phyloP scores from a whole-genome alignment of 2,888 invertebrate species.

The Drosophila subquinaria region DNA sequence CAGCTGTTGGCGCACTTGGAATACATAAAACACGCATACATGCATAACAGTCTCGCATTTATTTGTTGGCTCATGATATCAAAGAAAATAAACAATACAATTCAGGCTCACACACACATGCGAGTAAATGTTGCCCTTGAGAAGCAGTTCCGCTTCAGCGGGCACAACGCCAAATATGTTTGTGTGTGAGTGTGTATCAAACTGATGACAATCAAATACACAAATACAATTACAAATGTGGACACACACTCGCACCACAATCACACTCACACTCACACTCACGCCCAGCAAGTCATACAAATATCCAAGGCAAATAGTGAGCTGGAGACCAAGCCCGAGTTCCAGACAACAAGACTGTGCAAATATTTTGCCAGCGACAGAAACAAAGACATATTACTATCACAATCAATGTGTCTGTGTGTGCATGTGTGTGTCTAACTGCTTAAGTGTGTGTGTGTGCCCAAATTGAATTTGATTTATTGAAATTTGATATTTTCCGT shows the following conservation, averaged over 20 bases:
- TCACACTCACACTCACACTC: constrained; percentile 33
- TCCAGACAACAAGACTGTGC: constrained; percentile 69
- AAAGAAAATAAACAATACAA: constrained; percentile 81
- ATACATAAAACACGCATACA: constrained; percentile 36
- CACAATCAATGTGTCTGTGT: constrained; percentile 36
- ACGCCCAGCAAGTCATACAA: constrained; percentile 60
- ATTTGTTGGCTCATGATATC: constrained; percentile 59
- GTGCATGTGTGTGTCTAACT: constrained; percentile 24
- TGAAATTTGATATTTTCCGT: constrained; percentile 83
- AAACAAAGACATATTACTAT: constrained; percentile 79
- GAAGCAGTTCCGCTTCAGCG: constrained; percentile 52
- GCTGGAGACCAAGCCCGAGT: constrained; percentile 27
- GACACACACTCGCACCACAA: constrained; percentile 52
- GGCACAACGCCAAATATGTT: constrained; percentile 37
- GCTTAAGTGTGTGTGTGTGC: constrained; percentile 40
- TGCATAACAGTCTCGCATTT: constrained; percentile 3
- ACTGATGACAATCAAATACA: constrained; percentile 81
- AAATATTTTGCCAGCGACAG: constrained; percentile 77
- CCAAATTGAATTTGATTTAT: constrained; percentile 84
- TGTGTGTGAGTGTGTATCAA: constrained; percentile 61
- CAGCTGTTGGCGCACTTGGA: constrained; percentile 60
- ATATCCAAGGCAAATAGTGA: constrained; percentile 71
- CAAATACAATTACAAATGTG: constrained; percentile 81
- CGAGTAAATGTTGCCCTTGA: constrained; percentile 79
- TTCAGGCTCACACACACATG: constrained; percentile 59